These are phyloP conservation scores for Lycopodina hypogea DNA, from an alignment of 37 sponge, comb jelly and placozoan species.

Conservation along the genomic window DNA sequence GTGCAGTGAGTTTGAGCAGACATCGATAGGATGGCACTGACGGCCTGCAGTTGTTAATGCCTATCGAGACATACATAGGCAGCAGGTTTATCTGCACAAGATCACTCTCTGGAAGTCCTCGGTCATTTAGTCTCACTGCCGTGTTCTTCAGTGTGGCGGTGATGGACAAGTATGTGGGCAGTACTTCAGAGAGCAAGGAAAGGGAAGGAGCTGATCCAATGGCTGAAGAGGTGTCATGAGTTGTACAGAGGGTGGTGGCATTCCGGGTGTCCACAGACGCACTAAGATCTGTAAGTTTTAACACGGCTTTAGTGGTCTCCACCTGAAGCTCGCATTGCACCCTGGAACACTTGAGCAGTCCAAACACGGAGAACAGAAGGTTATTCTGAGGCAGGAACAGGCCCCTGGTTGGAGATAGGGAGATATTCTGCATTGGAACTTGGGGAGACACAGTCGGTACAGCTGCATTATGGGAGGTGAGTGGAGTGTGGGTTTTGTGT, in stretches of 20 bases:
- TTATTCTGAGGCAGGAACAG: slow-evolving; percentile 10
- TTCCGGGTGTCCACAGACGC: slow-evolving; percentile 44
- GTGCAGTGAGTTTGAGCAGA: slow-evolving; percentile 18
- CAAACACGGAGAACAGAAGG: slow-evolving; percentile 42
- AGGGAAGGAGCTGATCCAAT: background rate
- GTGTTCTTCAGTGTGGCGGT: slow-evolving; percentile 39
- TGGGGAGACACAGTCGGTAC: background rate
- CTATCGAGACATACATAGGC: slow-evolving; percentile 21
- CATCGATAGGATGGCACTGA: slow-evolving; percentile 41
- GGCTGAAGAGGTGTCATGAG: background rate
- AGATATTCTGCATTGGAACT: background rate
- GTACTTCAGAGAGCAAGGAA: background rate
- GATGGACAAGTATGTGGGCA: slow-evolving; percentile 44
- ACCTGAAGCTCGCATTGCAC: slow-evolving; percentile 24
- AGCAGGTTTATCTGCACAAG: slow-evolving; percentile 2
- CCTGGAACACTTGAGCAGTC: slow-evolving; percentile 15
- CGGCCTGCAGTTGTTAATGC: slow-evolving; percentile 9
- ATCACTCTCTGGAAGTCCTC: slow-evolving; percentile 36
- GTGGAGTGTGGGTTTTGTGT: background rate
- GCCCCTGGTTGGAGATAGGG: background rate
- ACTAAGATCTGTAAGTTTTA: slow-evolving; percentile 25
- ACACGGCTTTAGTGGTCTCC: slow-evolving; percentile 8
- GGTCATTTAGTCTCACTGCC: slow-evolving; percentile 11
- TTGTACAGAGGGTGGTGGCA: background rate
- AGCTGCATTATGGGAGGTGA: too few species aligned